Percentiles rank a stretch among this genome's conserved stretches.
phyloP scores from a whole-genome alignment of 2,888 invertebrate genomes.

The Seira sanloemensis region DNA sequence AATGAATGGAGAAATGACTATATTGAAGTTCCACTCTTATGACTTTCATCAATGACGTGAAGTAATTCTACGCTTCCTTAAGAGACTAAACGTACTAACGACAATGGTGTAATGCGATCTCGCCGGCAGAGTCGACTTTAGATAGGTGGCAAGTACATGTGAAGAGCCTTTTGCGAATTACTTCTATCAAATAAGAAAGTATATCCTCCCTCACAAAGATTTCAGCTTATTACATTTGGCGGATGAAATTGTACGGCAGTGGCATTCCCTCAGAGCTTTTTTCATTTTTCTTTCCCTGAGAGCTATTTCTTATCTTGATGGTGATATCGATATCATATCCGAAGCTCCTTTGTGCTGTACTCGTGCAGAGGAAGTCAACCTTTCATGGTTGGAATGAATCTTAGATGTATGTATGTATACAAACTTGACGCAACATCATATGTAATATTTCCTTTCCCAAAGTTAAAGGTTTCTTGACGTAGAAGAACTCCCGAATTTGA shows the following conservation, averaged over 20 bases:
- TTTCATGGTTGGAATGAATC: too few species aligned
- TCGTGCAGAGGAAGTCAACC: background rate
- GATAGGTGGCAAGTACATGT: background rate
- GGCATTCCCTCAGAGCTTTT: background rate
- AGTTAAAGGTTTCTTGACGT: too few species aligned
- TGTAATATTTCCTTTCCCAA: too few species aligned
- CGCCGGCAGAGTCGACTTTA: background rate
- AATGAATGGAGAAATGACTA: background rate
- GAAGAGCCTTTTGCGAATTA: background rate
- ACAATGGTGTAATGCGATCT: background rate
- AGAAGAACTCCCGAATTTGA: too few species aligned
- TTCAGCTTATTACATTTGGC: background rate
- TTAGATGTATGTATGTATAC: too few species aligned
- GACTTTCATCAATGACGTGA: constrained; percentile 14
- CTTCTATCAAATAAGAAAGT: background rate
- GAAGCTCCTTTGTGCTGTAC: background rate
- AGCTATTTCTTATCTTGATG: background rate
- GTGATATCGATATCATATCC: background rate
- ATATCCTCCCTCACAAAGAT: background rate
- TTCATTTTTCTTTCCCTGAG: background rate
- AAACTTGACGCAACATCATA: too few species aligned
- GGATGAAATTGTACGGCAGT: background rate
- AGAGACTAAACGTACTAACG: background rate
- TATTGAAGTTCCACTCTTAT: background rate
- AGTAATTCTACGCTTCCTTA: background rate